Conservation (phyloP, 1,140 invertebrate species). For the Spodoptera litura region DNA sequence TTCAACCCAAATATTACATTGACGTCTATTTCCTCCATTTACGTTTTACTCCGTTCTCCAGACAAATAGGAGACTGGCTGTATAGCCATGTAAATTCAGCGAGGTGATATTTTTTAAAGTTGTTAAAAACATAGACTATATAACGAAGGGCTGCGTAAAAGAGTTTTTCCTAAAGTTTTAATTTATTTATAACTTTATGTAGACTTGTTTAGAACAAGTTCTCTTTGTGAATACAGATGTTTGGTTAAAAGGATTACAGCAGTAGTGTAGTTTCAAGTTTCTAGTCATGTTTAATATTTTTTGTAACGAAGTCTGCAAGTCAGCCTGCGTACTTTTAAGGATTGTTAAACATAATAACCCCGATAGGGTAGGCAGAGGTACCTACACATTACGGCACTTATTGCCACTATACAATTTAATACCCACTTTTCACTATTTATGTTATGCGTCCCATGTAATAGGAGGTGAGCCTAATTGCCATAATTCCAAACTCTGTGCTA, state of each 20-base stretch:
- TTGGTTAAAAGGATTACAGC: background rate
- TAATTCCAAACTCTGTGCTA: too few species aligned
- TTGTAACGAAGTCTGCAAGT: too few species aligned
- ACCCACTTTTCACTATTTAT: too few species aligned
- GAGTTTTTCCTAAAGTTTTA: background rate
- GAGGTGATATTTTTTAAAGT: constrained; percentile 18
- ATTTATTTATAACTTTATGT: constrained; percentile 12
- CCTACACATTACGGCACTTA: too few species aligned
- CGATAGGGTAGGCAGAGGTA: too few species aligned
- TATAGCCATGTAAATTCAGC: constrained; percentile 33
- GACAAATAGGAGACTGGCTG: background rate
- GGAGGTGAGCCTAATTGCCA: too few species aligned
- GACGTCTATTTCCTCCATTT: background rate
- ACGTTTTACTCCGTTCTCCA: background rate
- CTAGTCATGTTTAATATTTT: too few species aligned
- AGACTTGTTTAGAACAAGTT: background rate
- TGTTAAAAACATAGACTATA: constrained; percentile 22
- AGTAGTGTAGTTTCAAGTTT: background rate
- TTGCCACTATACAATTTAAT: too few species aligned
- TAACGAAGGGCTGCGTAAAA: background rate
- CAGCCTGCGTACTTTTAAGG: too few species aligned
- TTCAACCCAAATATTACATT: too few species aligned
- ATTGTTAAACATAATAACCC: too few species aligned
- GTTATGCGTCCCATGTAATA: too few species aligned
- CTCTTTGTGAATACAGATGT: background rate